Conservation (phyloP, 2,888 invertebrate genomes). For the Drosophila emarginata region DNA sequence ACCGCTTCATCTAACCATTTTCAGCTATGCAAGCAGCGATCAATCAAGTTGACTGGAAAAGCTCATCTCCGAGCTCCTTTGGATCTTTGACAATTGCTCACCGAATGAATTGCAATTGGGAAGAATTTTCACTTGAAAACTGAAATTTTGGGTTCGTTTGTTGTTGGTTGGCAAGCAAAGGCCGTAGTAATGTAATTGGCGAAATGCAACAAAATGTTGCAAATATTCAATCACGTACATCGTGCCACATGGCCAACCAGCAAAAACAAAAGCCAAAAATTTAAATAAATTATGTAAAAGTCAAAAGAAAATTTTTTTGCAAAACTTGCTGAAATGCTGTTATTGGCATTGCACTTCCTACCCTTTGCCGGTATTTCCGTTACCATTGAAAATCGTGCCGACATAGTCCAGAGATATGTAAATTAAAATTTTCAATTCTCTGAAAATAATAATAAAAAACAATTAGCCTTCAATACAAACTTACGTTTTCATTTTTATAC, state of each 20-base stretch:
- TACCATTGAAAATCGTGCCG: conserved; percentile 54
- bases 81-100: conserved; percentile 49
- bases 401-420: conserved; percentile 37
- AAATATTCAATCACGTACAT: conserved; percentile 77
- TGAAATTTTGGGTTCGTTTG: conserved; percentile 60
- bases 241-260: conserved; percentile 58
- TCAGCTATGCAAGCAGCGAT: conserved; percentile 69
- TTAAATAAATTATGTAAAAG: conserved; percentile 76
- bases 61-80: conserved; percentile 32
- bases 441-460: conserved; percentile 46
- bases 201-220: conserved; percentile 66
- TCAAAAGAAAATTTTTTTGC: conserved; percentile 18
- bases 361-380: conserved; percentile 38
- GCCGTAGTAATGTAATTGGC: conserved; percentile 63
- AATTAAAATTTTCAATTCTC: conserved; percentile 41
- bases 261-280: conserved; percentile 50
- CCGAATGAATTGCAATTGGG: conserved; percentile 68
- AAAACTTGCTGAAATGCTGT: conserved; percentile 31
- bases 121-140: conserved; percentile 70
- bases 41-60: conserved; percentile 62
- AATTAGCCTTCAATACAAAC: conserved; percentile 29
- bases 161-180: conserved; percentile 19
- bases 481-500: conserved; percentile 13
- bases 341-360: conserved; percentile 45
- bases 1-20: conserved; percentile 43